Evolutionary conservation across 2,888 invertebrate genomes (phyloP), one percentile per base, ranked within the genome.

Genomic region (Myopa testacea): DNA sequence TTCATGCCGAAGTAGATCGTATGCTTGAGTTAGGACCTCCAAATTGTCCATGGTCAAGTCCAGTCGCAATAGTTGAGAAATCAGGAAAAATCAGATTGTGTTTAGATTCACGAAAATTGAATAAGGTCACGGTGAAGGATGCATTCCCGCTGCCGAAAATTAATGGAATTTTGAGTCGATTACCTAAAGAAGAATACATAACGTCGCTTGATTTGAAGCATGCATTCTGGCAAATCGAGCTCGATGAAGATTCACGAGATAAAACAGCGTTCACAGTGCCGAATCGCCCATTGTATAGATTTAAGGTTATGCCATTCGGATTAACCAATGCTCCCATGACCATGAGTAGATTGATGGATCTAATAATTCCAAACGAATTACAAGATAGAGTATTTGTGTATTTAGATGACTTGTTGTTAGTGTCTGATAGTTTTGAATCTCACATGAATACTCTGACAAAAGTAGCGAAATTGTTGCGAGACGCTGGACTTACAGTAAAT

Each of bases 1-100:
- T 81, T 38, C 79, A 80, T 50, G 72, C 55, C 12, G 85, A 86
- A 78, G 80, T 86, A 1, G 75, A 78, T 40, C 63, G 82, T 1
- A 87, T 87, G 85, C 67, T 86, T 6, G 67, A 68, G 3, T 67
- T 81, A 0, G 83, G 81, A 5, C 81, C 1, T 45, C 10, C 45
- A 7, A 80, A 76, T 5, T 85, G 86, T 38, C 76, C 82, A 1
- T 85, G 85, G 85, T 81, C 82, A 6, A 84, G 82, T 14, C 84
- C 85, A 1, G 81, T 84, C 0, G 80, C 84, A 0, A 80, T 85
- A 75, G 82, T 84, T 0, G 76, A 78, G 12, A 85, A 85, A 75
- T 63, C 40, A 58, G 82, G 82, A 0, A 81, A 77, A 10, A 81
- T 79, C 26, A 72, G 84, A 4, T 81, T 85, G n/a, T 84, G 84